These are phyloP conservation scores for Petromus typicus DNA, from an alignment of 2,113 vertebrate genomes.

Conservation along the genomic window DNA sequence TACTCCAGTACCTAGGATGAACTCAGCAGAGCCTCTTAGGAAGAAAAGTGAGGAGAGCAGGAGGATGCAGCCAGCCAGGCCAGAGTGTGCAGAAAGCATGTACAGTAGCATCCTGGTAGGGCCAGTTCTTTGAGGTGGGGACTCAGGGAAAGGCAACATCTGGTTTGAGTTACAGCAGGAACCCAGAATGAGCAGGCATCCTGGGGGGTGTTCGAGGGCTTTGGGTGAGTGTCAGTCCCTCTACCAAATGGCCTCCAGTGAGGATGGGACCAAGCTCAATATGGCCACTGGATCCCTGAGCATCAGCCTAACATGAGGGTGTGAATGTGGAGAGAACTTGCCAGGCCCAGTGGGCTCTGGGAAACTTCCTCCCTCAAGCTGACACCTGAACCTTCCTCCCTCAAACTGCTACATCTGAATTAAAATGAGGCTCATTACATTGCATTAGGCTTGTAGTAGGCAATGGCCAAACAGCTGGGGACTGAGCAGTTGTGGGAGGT, in stretches of 20 bases:
- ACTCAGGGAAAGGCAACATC: background rate
- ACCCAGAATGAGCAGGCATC: too few relatives aligned
- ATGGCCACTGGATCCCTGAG: too few relatives aligned
- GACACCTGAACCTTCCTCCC: background rate
- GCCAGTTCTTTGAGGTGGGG: too few relatives aligned
- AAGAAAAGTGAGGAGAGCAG: background rate
- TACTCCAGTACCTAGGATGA: too few relatives aligned
- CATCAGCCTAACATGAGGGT: background rate
- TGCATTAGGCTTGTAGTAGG: background rate
- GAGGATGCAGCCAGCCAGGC: too few relatives aligned
- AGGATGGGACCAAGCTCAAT: background rate
- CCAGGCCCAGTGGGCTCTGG: background rate
- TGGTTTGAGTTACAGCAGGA: background rate
- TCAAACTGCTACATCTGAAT: background rate
- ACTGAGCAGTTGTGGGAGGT: too few relatives aligned
- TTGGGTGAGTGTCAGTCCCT: background rate
- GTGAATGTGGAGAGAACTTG: background rate
- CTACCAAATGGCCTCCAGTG: too few relatives aligned
- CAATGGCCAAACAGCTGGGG: background rate
- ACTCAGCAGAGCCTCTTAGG: background rate
- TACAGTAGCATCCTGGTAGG: background rate
- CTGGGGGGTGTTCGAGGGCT: background rate
- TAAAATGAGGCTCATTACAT: background rate
- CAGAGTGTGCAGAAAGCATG: too few relatives aligned
- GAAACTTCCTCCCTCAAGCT: background rate